Base-by-base conservation (phyloP, 2,797 vertebrate species). In the Mormyrops boulengeri region DNA sequence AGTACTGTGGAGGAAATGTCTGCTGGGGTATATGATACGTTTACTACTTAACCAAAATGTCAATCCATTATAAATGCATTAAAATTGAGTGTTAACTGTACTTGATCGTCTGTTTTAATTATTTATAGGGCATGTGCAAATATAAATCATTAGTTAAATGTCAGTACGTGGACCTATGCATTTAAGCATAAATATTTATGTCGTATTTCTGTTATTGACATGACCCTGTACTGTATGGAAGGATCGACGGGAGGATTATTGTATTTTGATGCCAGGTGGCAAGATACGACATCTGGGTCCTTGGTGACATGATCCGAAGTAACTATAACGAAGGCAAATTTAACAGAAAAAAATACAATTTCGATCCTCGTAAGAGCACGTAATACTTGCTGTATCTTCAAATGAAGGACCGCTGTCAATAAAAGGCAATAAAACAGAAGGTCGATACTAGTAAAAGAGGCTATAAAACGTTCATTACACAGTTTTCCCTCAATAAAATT, bases 401-500 rank as follows among this genome's bases (percentile, higher is more conserved):
- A 82, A 82, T 47, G 41, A 47, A 82, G 38, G 17, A n/a, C 3
- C 41, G 6, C 73, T 80, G 73, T 82, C 34, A 82, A 82, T 44
- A 82, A 80, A 80, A 80, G 19, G 41, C 77, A 82, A 82, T 82
- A 47, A 47, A 82, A 82, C 17, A 44, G 7, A 47, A 82, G 19
- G 77, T 82, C 77, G 2, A 2, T 19, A 47, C 17, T 82, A 82
- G 17, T 41, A 77, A 47, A 47, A 47, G 77, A 44, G 3, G 19
- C 19, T 44, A n/a, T 47, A 11, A 82, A 80, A 47, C 77, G 6
- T 19, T 41, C 69, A 77, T 47, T 80, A 80, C 73, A 38, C 19
- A 82, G 77, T 82, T 82, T 82, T 47, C 77, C 47, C 77, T 82
- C 41, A 82, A 80, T 80, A 80, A 82, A 82, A 82, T 82, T 44